These are phyloP conservation scores for Pseudotriccus pelzelni DNA, from an alignment of 2,797 vertebrate genomes.

Conservation along the genomic window DNA sequence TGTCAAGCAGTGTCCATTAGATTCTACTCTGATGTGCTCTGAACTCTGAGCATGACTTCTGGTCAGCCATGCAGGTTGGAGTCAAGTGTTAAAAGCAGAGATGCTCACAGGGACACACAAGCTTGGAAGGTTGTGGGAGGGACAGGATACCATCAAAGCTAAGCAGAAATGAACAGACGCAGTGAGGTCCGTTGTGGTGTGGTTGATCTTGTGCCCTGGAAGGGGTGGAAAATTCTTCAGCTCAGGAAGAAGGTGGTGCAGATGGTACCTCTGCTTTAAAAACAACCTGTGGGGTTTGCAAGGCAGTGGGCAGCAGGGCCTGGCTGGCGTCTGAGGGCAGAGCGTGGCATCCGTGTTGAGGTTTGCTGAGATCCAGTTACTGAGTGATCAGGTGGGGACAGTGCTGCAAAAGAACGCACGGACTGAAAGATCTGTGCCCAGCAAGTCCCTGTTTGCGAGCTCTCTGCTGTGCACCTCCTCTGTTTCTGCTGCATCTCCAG, in stretches of 20 bases:
- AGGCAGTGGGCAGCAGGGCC: not conserved
- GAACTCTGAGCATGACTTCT: not conserved
- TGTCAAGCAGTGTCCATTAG: not conserved
- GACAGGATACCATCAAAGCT: not conserved
- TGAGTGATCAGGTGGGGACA: not conserved
- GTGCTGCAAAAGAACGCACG: not conserved
- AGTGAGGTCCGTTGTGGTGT: accelerated
- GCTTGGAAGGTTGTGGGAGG: not conserved
- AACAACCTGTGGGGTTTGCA: not conserved
- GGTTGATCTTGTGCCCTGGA: not conserved
- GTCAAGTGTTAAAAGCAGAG: not conserved
- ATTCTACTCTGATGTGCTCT: not conserved
- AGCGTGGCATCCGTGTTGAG: accelerated
- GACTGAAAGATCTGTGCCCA: not conserved
- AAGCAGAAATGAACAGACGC: not conserved
- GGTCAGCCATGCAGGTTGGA: accelerated
- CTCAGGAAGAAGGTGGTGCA: not conserved
- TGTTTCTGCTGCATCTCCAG: not conserved
- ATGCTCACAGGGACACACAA: accelerated
- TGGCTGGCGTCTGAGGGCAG: not conserved
- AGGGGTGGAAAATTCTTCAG: not conserved
- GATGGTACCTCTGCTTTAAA: not conserved
- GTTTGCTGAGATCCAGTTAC: not conserved
- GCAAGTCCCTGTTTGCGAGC: not conserved
- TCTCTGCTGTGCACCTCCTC: not conserved